Evolutionary conservation across 2,888 invertebrate species (phyloP).

Genomic region (Sipha maydis): DNA sequence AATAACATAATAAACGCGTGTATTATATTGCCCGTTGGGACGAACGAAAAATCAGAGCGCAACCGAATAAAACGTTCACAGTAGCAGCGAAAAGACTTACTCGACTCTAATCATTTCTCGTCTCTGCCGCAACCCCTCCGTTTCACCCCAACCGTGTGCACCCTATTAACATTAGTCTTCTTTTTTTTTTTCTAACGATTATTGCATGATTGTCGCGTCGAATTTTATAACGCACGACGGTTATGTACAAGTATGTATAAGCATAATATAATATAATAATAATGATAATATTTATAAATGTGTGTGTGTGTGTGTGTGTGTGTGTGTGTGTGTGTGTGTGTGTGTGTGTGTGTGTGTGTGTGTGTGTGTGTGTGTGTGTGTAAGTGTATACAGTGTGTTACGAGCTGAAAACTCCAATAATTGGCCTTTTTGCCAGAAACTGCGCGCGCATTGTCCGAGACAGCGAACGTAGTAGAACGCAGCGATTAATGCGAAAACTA

Average conservation of each 20-base stretch:
- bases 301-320: not conserved
- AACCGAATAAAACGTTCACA: slow-evolving; percentile 22
- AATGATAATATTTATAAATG: not conserved
- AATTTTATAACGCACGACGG: not conserved
- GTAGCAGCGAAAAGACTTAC: not conserved
- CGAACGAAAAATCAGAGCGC: slow-evolving; percentile 16
- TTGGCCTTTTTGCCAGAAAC: slow-evolving; percentile 18
- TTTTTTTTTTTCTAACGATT: not conserved
- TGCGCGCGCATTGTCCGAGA: not conserved
- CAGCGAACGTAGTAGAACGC: too few relatives aligned
- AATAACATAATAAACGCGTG: not conserved
- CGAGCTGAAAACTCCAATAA: not conserved
- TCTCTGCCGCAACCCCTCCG: not conserved
- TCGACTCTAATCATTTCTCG: slow-evolving; percentile 20
- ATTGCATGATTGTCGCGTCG: not conserved
- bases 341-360: too few relatives aligned
- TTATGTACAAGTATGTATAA: not conserved
- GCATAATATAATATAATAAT: not conserved
- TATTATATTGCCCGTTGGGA: not conserved
- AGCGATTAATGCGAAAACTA: slow-evolving; percentile 27
- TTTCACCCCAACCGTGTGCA: not conserved
- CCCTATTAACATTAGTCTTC: slow-evolving; percentile 38
- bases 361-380: too few relatives aligned
- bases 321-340: too few relatives aligned
- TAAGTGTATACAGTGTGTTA: too few relatives aligned